phyloP scores from a whole-genome alignment of 2,113 vertebrate species.

The Rattus norvegicus region GRCr8 NC_086020.1:223929001-223929500 shows the following conservation, averaged over 20 bases:
- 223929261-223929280: background rate
- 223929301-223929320: background rate
- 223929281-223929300: background rate
- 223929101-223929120: background rate
- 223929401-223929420: background rate
- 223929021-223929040: slow-evolving; percentile 29
- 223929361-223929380: background rate
- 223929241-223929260: background rate
- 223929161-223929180: background rate
- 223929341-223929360: background rate
- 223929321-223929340: background rate
- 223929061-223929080: background rate
- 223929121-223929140: background rate
- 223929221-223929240: background rate
- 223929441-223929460: background rate
- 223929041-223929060: slow-evolving; percentile 27
- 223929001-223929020: background rate
- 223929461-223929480: background rate
- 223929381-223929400: background rate
- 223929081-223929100: background rate
- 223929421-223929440: background rate
- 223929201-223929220: background rate
- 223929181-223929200: background rate
- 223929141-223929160: slow-evolving; percentile 5
- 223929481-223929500: background rate